These are phyloP conservation scores for Musca domestica DNA, from an alignment of 1,140 invertebrate species.

Conservation along the genomic window DNA sequence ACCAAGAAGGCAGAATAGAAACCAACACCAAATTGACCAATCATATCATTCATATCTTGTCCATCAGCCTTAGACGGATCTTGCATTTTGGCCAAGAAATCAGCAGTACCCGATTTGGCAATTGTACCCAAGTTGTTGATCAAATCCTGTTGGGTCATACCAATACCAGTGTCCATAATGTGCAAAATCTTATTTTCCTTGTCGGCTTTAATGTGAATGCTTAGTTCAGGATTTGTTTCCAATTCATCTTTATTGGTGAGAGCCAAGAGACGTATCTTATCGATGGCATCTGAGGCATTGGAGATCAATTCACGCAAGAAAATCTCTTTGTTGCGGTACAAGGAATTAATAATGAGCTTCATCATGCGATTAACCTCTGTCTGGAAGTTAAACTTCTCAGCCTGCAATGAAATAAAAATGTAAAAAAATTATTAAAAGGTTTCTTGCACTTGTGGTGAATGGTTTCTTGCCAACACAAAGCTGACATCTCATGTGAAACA, in stretches of 20 bases:
- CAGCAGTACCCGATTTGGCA: constrained; percentile 98
- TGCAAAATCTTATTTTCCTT: constrained; percentile 92
- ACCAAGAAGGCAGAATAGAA: constrained; percentile 98
- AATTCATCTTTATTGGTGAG: constrained; percentile 82
- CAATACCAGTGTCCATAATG: constrained; percentile 96
- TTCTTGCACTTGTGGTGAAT: no score
- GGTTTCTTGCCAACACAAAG: no score
- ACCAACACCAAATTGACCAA: constrained; percentile 95
- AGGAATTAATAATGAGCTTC: constrained; percentile 98
- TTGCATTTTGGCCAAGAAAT: constrained; percentile 94
- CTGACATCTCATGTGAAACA: no score
- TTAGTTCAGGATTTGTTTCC: constrained; percentile 76
- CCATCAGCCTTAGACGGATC: constrained; percentile 58
- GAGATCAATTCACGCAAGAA: constrained; percentile 97
- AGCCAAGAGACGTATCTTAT: constrained; percentile 91
- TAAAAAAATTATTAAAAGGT: background rate
- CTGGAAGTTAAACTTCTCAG: constrained; percentile 93
- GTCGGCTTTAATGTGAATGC: constrained; percentile 94
- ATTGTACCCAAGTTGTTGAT: constrained; percentile 98
- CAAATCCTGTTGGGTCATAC: constrained; percentile 95
- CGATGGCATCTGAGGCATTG: constrained; percentile 93
- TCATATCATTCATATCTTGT: constrained; percentile 78
- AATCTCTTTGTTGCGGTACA: constrained; percentile 99
- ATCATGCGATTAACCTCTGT: constrained; percentile 99
- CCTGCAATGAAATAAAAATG: constrained; percentile 41